Evolutionary conservation across 2,888 invertebrate genomes (phyloP), one percentile per base, ranked within the genome.

Genomic region (Trachelus troglodyta): DNA sequence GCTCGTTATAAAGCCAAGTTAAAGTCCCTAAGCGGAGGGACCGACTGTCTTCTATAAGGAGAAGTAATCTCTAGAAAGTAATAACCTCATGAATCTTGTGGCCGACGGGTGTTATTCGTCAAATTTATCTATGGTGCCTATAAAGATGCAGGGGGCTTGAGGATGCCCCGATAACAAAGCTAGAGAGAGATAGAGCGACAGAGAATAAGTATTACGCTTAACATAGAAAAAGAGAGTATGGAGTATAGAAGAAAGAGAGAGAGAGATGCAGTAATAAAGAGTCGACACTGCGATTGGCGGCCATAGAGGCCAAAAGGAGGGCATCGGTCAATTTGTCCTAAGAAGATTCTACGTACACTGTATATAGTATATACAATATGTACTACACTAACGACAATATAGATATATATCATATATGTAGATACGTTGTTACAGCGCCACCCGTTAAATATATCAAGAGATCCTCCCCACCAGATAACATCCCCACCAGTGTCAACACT

Each of bases 21-120:
- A 23, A 56, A 23, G 23, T 56, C 56, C 23, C 56, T 56, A 56
- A 2, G 56, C 56, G 23, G 56, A 56, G 56, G 23, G 56, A 23
- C 56, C 56, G 56, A 56, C 23, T 56, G 56, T 56, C 56, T 23
- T 56, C 23, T 23, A 23, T 23, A 23, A 56, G 56, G 56, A 9
- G 56, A 56, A 56, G 23, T 56, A 56, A 56, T 56, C 56, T 56
- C 23, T 71, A 34, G 71, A 71, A 71, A 71, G 71, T 71, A 71
- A 71, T 71, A 71, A 71, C 33, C 71, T 34, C 31, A 71, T 71
- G 71, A 71, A 71, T 71, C 71, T 71, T 71, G 4, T 34, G 71
- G 31, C 12, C 6, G 31, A 71, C 31, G 31, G 71, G 71, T 71
- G 71, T 9, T 23, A 71, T 71, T 71, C 33, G 71, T 71, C 71